Conservation (phyloP, 2,113 vertebrate species). For the Protomyctophum bolini region DNA sequence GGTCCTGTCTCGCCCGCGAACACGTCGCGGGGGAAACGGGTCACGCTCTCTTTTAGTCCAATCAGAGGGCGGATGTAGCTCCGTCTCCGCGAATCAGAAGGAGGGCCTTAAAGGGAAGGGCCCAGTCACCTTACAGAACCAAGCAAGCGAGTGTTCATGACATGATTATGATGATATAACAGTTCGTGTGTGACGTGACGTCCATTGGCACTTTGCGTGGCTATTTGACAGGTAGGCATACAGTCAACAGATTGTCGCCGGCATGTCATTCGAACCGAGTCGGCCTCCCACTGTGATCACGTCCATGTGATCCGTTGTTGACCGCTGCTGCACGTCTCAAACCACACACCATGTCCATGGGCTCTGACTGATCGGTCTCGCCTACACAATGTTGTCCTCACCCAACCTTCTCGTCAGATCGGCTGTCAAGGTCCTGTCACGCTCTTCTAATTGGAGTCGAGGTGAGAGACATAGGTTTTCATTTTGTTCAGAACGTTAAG, state of each 20-base stretch:
- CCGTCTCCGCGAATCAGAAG: conserved; percentile 2
- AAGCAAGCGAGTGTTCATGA: conserved; percentile 10
- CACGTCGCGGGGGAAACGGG: neutral
- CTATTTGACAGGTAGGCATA: no score
- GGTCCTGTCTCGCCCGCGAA: conserved; percentile 2
- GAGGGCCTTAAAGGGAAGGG: conserved; percentile 14
- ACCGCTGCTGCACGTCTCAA: neutral
- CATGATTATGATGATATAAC: neutral
- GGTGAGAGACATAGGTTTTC: conserved; percentile 48
- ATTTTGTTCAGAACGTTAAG: neutral
- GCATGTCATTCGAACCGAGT: neutral
- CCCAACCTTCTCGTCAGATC: conserved; percentile 27
- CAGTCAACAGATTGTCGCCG: no score
- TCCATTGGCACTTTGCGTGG: neutral
- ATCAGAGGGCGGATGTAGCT: no score
- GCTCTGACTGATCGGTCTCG: conserved; percentile 34
- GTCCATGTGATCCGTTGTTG: neutral
- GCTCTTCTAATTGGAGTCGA: conserved; percentile 28
- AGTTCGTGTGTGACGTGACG: accelerated
- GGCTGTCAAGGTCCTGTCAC: conserved; percentile 49
- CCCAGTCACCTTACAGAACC: conserved; percentile 1
- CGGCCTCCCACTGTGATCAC: neutral
- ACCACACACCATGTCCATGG: conserved; percentile 43
- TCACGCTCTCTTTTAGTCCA: no score
- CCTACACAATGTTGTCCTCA: conserved; percentile 62